phyloP scores from a whole-genome alignment of 2,797 vertebrate species.

The Molossus molossus region DNA sequence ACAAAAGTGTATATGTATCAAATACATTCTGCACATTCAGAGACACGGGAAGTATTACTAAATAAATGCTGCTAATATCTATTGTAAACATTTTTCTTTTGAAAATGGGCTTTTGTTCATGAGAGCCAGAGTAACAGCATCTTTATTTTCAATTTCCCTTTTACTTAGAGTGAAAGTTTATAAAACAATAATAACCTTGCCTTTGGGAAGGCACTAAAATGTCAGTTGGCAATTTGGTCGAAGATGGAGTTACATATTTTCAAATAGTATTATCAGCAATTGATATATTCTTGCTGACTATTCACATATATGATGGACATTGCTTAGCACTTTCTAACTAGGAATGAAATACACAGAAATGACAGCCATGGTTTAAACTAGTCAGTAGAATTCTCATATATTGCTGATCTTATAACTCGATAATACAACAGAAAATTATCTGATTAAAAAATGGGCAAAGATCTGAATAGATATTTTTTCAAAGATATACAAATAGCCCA shows the following conservation, averaged over 20 bases:
- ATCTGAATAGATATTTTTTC: neutral
- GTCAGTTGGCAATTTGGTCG: neutral
- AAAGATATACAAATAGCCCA: neutral
- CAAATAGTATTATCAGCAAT: neutral
- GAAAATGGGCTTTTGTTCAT: neutral
- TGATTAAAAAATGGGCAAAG: neutral
- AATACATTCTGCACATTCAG: neutral
- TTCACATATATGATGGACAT: neutral
- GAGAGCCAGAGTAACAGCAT: neutral
- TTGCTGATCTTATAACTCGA: neutral
- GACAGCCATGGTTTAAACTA: neutral
- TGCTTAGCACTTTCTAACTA: neutral
- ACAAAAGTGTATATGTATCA: neutral
- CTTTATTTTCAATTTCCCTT: neutral
- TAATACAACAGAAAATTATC: neutral
- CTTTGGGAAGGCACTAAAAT: constrained; percentile 15
- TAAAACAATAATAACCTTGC: neutral
- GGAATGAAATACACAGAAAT: neutral
- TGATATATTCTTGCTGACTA: neutral
- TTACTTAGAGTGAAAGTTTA: constrained; percentile 10
- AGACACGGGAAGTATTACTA: neutral
- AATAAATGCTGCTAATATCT: neutral
- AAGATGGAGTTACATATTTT: neutral
- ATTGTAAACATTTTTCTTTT: constrained; percentile 43
- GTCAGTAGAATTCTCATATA: neutral